These are phyloP conservation scores for Suillia variegata DNA, from an alignment of 2,888 invertebrate genomes.

Conservation along the genomic window DNA sequence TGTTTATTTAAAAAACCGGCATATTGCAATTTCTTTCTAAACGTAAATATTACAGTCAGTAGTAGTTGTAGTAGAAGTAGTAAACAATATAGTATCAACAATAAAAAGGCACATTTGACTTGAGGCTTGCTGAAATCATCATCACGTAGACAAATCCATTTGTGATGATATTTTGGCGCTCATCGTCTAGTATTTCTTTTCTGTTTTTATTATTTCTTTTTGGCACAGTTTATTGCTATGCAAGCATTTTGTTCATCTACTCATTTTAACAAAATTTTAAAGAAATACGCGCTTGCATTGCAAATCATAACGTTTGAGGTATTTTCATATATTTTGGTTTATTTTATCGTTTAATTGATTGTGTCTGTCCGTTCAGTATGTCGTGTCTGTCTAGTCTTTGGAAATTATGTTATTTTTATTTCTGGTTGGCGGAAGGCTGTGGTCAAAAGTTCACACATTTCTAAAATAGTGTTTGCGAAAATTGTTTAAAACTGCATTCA, in stretches of 20 bases:
- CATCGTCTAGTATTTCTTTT: not conserved
- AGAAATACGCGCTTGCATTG: constrained; percentile 8
- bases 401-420: too few relatives aligned
- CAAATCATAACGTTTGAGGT: constrained; percentile 39
- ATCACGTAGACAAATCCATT: not conserved
- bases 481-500: too few relatives aligned
- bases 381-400: constrained; percentile 11
- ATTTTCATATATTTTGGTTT: constrained; percentile 29
- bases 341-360: not conserved
- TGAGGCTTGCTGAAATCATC: not conserved
- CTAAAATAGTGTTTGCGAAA: too few relatives aligned
- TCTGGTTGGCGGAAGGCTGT: constrained; percentile 11
- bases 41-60: not conserved
- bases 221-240: constrained; percentile 24
- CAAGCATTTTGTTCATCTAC: constrained; percentile 4
- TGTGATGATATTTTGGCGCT: not conserved
- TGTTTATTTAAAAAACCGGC: not conserved
- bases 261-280: not conserved
- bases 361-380: constrained; percentile 3
- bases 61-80: too few relatives aligned
- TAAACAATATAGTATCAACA: constrained; percentile 15
- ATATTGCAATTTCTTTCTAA: not conserved
- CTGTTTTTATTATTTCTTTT: too few relatives aligned
- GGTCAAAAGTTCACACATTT: too few relatives aligned
- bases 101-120: constrained; percentile 36